Percentiles rank a stretch among this genome's conserved stretches.
Conservation (phyloP, 2,797 vertebrate genomes). For the Smutsia gigantea region DNA sequence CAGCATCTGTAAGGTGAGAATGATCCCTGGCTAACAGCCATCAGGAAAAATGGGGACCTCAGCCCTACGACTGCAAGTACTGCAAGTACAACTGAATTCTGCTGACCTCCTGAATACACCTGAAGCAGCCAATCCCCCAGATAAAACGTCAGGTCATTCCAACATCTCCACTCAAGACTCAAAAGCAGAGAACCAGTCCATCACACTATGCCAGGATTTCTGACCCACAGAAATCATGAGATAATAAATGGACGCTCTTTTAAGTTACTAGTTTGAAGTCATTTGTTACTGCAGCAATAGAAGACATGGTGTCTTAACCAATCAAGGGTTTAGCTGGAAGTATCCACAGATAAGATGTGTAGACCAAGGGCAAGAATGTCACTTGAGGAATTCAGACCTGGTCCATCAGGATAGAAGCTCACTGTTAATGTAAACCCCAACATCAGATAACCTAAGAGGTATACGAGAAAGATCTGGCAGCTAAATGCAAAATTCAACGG, state of each 20-base stretch:
- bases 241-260: background rate
- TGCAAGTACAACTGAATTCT: background rate
- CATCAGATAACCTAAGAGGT: background rate
- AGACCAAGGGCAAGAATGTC: background rate
- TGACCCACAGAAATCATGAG: background rate
- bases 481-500: background rate
- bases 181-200: background rate
- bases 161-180: background rate
- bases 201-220: background rate
- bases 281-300: background rate
- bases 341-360: background rate
- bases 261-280: background rate
- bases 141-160: background rate
- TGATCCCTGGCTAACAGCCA: background rate
- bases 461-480: background rate
- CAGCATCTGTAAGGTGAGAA: background rate
- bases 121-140: background rate
- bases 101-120: background rate
- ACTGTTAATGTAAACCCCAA: background rate
- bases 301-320: background rate
- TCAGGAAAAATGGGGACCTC: background rate
- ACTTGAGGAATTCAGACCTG: background rate
- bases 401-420: background rate
- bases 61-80: too few relatives aligned
- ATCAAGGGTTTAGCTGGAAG: background rate